These are phyloP conservation scores for Pholis gunnellus DNA, from an alignment of 2,113 vertebrate genomes.

Conservation along the genomic window DNA sequence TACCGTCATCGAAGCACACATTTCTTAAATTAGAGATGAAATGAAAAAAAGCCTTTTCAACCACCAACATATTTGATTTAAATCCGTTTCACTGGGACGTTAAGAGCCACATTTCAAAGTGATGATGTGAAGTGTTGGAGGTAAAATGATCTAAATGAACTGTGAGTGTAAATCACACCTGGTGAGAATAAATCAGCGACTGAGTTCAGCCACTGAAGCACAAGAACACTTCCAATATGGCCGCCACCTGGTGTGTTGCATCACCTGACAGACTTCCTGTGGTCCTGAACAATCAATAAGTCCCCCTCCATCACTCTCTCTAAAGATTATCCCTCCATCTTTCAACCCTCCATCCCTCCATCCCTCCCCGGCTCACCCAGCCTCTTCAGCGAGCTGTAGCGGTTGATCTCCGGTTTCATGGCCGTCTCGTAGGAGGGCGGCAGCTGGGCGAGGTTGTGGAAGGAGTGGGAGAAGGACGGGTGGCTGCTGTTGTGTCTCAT, in stretches of 20 bases:
- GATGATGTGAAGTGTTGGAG: neutral
- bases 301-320: neutral
- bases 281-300: neutral
- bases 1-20: too few relatives aligned
- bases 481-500: conserved; percentile 86
- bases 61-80: too few relatives aligned
- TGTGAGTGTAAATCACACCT: neutral
- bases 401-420: conserved; percentile 88
- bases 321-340: neutral
- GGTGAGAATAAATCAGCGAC: neutral
- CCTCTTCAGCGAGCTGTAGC: conserved; percentile 92
- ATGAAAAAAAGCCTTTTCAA: too few relatives aligned
- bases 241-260: neutral
- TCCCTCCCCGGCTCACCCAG: conserved; percentile 83
- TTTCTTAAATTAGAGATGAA: too few relatives aligned
- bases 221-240: neutral
- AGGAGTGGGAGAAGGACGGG: conserved; percentile 89
- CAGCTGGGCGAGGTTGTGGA: conserved; percentile 93
- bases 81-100: too few relatives aligned
- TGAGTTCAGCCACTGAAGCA: neutral
- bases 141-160: neutral
- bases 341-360: neutral
- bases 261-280: neutral
- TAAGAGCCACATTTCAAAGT: neutral
- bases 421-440: conserved; percentile 89